Evolutionary conservation across 2,797 vertebrate genomes (phyloP), one percentile per base, ranked within the genome.

Genomic region (Lateolabrax maculatus): DNA sequence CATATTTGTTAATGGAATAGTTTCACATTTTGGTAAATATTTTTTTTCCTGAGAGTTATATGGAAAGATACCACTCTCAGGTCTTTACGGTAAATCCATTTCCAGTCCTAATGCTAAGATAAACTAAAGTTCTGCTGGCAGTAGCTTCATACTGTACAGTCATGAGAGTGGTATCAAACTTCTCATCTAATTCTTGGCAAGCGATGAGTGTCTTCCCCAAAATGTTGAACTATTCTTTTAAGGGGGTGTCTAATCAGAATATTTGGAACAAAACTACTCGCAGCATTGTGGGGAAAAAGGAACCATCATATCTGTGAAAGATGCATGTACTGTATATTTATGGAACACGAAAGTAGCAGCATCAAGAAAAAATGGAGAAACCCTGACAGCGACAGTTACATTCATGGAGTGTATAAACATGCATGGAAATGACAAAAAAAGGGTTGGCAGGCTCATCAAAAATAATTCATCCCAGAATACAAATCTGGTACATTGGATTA

Each of bases 401-500:
- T 86, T 86, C 71, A 84, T 55, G 56, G 52, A 79, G 43, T 39
- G 48, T 29, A 82, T 62, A 86, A 92, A 90, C 79, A 88, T 62
- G 82, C 77, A 61, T 86, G 82, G 84, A 89, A 87, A 77, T 73
- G 81, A 77, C 12, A 29, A 75, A 66, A 83, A 85, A 86, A 36
- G 34, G 46, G 34, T 73, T 78, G 87, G 49, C 85, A 86, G 79
- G 43, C 72, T 79, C 86, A 87, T 89, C 85, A 84, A 86, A 91
- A 86, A 86, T 72, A 84, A 88, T 84, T 91, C 87, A 87, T 77
- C 55, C 80, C 89, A 87, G 81, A 91, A 88, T 83, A 86, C 83
- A 85, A 84, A 84, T 80, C 68, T 75, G 83, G 64, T 87, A 84
- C 89, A 90, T 67, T 88, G 90, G 90, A 92, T 94, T 93, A 89